Conservation (phyloP, 2,113 vertebrate species). For the Anolis sagrei region DNA sequence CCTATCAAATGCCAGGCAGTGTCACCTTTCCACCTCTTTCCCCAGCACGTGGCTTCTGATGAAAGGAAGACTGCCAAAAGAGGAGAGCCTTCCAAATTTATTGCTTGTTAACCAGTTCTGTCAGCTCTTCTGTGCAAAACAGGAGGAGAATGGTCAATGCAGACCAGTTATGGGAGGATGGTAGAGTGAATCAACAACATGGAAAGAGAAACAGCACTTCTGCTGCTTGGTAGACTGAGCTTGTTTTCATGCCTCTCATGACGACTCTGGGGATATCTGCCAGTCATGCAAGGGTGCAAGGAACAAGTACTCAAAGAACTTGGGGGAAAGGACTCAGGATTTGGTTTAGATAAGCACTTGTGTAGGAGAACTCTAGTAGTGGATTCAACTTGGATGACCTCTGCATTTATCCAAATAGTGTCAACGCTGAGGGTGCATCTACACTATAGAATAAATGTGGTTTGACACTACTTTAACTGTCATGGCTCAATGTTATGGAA, state of each 20-base stretch:
- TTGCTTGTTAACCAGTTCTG: slow-evolving; percentile 4
- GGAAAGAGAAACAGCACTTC: background rate
- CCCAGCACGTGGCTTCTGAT: background rate
- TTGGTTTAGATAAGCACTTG: background rate
- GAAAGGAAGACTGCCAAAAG: background rate
- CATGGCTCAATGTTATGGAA: too few species aligned
- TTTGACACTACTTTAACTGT: too few species aligned
- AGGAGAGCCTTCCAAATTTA: background rate
- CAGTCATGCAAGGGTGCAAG: background rate
- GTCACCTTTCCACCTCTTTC: background rate
- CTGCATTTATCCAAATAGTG: background rate
- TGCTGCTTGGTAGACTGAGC: background rate
- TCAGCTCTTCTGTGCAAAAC: slow-evolving; percentile 2
- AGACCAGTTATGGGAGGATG: background rate
- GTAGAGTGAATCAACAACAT: background rate
- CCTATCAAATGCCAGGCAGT: background rate
- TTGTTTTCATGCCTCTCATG: background rate
- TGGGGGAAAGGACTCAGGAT: background rate
- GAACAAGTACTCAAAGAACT: background rate
- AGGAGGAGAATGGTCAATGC: background rate
- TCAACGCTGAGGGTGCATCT: background rate
- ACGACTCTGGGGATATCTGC: background rate
- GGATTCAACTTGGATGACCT: background rate
- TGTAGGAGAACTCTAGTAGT: background rate
- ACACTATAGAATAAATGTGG: too few species aligned